A percentile compares a stretch with the other conserved stretches of the same genome.
phyloP scores from a whole-genome alignment of 1,140 invertebrate genomes.

The Phymorhynchus buccinoides region DNA sequence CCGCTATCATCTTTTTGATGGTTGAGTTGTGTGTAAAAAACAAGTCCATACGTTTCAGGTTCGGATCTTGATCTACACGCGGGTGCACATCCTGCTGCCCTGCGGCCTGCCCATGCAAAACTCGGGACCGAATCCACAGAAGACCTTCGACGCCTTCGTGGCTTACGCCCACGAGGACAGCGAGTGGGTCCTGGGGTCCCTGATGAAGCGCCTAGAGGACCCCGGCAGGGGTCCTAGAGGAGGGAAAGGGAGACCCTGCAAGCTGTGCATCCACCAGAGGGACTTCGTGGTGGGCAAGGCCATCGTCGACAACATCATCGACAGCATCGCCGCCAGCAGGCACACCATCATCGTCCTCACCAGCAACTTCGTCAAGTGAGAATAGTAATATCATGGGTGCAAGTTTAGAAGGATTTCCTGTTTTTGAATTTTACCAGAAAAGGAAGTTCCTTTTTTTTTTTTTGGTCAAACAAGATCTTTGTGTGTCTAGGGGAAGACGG shows the following conservation, averaged over 20 bases:
- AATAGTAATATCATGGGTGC: too few species aligned
- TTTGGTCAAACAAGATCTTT: too few species aligned
- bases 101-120: conserved; percentile 28
- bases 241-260: conserved; percentile 37
- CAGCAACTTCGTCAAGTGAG: conserved; percentile 84
- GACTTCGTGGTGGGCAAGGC: conserved; percentile 61
- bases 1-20: too few species aligned
- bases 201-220: conserved; percentile 51
- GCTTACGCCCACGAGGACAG: conserved; percentile 57
- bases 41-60: conserved; percentile 37
- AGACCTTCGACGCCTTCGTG: conserved; percentile 62
- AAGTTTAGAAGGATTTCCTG: too few species aligned
- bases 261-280: conserved; percentile 62
- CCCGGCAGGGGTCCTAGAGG: neutral
- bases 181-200: conserved; percentile 55
- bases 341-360: conserved; percentile 93
- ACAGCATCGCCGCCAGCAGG: conserved; percentile 89
- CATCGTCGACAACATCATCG: conserved; percentile 90
- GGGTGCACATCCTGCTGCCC: conserved; percentile 49
- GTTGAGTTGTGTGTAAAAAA: too few species aligned
- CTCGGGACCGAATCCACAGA: conserved; percentile 20
- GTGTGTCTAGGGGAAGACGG: too few species aligned
- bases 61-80: conserved; percentile 55
- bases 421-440: too few species aligned
- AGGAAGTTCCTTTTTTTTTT: too few species aligned